Conservation (phyloP, 2,888 invertebrate species). For the Scaptomyza flava region DNA sequence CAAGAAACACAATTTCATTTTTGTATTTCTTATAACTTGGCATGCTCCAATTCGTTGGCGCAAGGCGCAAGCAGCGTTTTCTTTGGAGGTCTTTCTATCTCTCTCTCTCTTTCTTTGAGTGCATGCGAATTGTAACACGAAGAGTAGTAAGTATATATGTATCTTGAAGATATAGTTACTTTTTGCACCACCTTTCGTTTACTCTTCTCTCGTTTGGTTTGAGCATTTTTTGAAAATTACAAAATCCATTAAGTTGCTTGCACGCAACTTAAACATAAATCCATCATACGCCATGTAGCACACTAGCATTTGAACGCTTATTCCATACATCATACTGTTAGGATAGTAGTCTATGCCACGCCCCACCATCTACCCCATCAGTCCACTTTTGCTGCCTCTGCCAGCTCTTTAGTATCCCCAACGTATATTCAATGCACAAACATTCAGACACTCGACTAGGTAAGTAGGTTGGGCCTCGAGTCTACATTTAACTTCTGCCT, state of each 20-base stretch:
- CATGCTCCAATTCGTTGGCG: slow-evolving; percentile 75
- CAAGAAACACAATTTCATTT: slow-evolving; percentile 54
- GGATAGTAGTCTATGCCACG: slow-evolving; percentile 47
- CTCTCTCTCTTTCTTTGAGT: not conserved
- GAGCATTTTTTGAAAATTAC: slow-evolving; percentile 76
- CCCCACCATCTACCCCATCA: slow-evolving; percentile 21
- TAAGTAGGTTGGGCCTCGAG: slow-evolving; percentile 75
- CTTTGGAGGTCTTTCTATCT: slow-evolving; percentile 29
- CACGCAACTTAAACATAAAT: slow-evolving; percentile 81
- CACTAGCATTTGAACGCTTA: slow-evolving; percentile 43
- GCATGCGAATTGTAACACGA: slow-evolving; percentile 21
- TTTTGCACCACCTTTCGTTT: slow-evolving; percentile 21
- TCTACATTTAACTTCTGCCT: slow-evolving; percentile 28
- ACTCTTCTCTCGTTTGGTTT: slow-evolving; percentile 36
- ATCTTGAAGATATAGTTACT: slow-evolving; percentile 52
- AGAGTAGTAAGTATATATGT: slow-evolving; percentile 26
- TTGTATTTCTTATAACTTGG: slow-evolving; percentile 57
- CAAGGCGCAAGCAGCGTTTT: slow-evolving; percentile 29
- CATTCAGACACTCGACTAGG: slow-evolving; percentile 79
- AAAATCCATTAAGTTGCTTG: slow-evolving; percentile 82
- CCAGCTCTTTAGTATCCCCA: slow-evolving; percentile 70
- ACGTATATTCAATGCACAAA: slow-evolving; percentile 74
- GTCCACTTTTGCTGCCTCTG: slow-evolving; percentile 14
- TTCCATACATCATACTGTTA: slow-evolving; percentile 20
- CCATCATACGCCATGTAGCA: slow-evolving; percentile 80